A percentile compares a stretch with the other conserved stretches of the same genome.
These are phyloP conservation scores for Ancistrus triradiatus DNA, from an alignment of 2,113 vertebrate species.

Conservation along the genomic window DNA sequence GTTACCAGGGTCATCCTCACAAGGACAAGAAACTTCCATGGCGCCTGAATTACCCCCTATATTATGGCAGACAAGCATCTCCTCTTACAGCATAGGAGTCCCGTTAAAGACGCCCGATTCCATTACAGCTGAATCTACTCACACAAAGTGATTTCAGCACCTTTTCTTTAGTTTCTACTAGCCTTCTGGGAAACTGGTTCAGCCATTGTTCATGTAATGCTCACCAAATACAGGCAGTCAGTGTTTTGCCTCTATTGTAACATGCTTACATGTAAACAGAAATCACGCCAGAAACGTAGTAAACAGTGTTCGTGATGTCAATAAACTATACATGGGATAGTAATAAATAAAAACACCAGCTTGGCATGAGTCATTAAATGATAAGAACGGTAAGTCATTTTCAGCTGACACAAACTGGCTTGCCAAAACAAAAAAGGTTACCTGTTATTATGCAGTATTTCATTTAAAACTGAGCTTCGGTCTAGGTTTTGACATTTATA, in stretches of 20 bases:
- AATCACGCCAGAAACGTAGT: conserved; percentile 3
- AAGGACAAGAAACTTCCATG: not conserved
- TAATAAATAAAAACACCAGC: conserved; percentile 19
- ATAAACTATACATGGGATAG: conserved; percentile 12
- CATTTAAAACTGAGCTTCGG: too few relatives aligned
- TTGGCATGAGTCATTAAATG: not conserved
- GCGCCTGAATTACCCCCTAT: not conserved
- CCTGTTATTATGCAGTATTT: too few relatives aligned
- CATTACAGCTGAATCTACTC: too few relatives aligned
- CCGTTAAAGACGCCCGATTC: too few relatives aligned
- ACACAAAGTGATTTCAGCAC: too few relatives aligned
- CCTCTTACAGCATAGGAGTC: too few relatives aligned
- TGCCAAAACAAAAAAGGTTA: too few relatives aligned
- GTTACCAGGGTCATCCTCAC: conserved; percentile 4
- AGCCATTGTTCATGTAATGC: not conserved
- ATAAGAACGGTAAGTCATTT: conserved; percentile 2
- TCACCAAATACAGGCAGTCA: conserved; percentile 7
- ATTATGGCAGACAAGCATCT: not conserved
- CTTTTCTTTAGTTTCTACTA: too few relatives aligned
- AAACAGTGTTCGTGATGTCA: conserved; percentile 35
- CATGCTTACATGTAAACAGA: conserved; percentile 43
- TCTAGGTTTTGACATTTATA: too few relatives aligned
- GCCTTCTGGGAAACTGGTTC: conserved; percentile 1
- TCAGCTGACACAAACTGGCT: too few relatives aligned
- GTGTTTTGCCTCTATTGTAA: conserved; percentile 40